Base-by-base conservation (phyloP, 2,888 invertebrate genomes). In the Drosophila algonquin region DNA sequence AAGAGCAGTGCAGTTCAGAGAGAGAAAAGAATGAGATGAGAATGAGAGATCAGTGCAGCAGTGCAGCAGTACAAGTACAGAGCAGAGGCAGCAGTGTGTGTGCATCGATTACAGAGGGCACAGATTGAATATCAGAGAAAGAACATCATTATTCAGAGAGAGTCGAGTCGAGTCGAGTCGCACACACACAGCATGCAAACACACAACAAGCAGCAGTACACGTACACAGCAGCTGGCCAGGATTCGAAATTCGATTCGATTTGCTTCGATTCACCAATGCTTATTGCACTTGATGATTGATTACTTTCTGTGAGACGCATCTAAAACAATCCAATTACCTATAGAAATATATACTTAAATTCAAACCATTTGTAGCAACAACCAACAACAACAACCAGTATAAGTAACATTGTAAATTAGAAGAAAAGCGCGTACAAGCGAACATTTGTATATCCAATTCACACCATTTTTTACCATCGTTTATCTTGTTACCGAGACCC, bases 181-280 rank as follows among this genome's bases (percentile, higher is more conserved):
- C 51, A 40, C 77, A 79, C 80, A 79, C 77, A 72, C 65, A 63
- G 24, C 59, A 44, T 30, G 79, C 79, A 55, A 21, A 30, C 68
- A 69, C 60, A 61, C 51, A 69, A 54, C 69, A 21, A 54, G 55
- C 57, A 54, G 64, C 56, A 85, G 81, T 79, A 82, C 82, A 86
- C 81, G 75, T 75, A 82, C 79, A 86, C 81, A 82, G 75, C 77
- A 86, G 79, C 83, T 82, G 81, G 52, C 80, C 82, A 83, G 82
- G 86, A 85, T 82, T 35, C 30, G 30, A 30, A 8, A 27, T 27
- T 27, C 35, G 35, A 35, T 35, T 82, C 73, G 63, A 65, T 63
- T 63, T 72, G 61, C 75, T 70, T 75, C 76, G 77, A 77, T 84
- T 40, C 40, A 7, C 40, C n/a, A 40, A 40, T 40, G 40, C 40